Evolutionary conservation across 1,140 invertebrate genomes (phyloP), one percentile per base, ranked within the genome.

Genomic region (Leptinotarsa undecemlineata): DNA sequence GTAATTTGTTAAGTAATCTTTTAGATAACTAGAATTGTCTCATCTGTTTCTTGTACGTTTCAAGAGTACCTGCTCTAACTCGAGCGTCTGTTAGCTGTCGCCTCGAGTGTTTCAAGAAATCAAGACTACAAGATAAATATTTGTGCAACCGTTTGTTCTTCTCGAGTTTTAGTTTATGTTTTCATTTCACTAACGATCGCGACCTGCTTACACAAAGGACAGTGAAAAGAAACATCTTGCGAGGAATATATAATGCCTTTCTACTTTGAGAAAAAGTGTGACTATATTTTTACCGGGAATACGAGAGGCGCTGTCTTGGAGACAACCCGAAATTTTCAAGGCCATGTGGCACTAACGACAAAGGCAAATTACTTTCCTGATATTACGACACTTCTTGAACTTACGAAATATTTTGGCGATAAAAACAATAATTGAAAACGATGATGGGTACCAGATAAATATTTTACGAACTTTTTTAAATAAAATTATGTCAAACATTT

Each of bases 141-240:
- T 57, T 57, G 14, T 57, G 51, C 51, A 57, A 57, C n/a, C 51
- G 17, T 57, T 57, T 57, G 5, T 57, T 57, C 51, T 57, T 57
- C 51, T 57, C 51, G 51, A 57, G 51, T 57, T 19, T 57, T 57
- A 17, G 51, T 57, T 57, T 57, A 57, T 57, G 51, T 57, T n/a
- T 57, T 19, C 15, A 57, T 15, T 57, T 57, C n/a, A 57, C 51
- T 57, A 57, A 57, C n/a, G 51, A 57, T 57, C n/a, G 51, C 51
- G 51, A 57, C 51, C n/a, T 57, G 51, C 51, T 57, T 15, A 57
- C 15, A 57, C 51, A 57, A 19, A 15, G n/a, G 51, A 57, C 51
- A 19, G n/a, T 17, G 51, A 57, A 5, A 19, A 57, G n/a, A 57
- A 57, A 57, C 51, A 57, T 57, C 51, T 57, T 57, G 15, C 51